phyloP scores from a whole-genome alignment of 2,113 vertebrate genomes.

The Channa maculata region DNA sequence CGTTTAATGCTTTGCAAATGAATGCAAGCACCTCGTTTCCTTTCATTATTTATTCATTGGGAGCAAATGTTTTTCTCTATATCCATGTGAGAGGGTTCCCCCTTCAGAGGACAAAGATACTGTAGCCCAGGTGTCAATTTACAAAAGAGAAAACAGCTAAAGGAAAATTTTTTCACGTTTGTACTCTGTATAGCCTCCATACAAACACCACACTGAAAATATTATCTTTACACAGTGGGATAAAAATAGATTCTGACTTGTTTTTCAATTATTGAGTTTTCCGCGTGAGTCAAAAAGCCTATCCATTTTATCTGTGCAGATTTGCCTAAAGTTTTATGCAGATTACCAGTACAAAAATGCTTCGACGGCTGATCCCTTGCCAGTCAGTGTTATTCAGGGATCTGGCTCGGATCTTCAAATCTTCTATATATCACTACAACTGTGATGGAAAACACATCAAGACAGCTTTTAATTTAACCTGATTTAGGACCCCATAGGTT shows the following conservation, averaged over 20 bases:
- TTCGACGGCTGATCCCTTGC: conserved; percentile 50
- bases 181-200: conserved; percentile 4
- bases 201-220: conserved; percentile 24
- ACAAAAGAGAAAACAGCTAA: conserved; percentile 12
- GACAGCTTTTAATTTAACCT: conserved; percentile 33
- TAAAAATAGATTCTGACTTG: conserved; percentile 49
- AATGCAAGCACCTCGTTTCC: conserved; percentile 73
- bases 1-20: conserved; percentile 74
- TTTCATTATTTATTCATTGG: conserved; percentile 82
- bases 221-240: conserved; percentile 34
- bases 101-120: conserved; percentile 53
- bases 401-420: conserved; percentile 39
- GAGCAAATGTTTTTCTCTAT: conserved; percentile 77
- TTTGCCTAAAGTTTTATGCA: conserved; percentile 66
- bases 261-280: conserved; percentile 60
- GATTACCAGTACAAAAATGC: conserved; percentile 51
- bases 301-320: conserved; percentile 2
- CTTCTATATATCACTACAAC: conserved; percentile 30
- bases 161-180: conserved; percentile 34
- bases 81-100: conserved; percentile 35
- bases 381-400: conserved; percentile 46
- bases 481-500: conserved; percentile 10
- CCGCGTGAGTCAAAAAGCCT: conserved; percentile 18
- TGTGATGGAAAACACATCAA: conserved; percentile 27
- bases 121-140: conserved; percentile 45